Evolutionary conservation across 2,888 invertebrate genomes (phyloP), one percentile per base, ranked within the genome.

Genomic region (Autographa gamma): DNA sequence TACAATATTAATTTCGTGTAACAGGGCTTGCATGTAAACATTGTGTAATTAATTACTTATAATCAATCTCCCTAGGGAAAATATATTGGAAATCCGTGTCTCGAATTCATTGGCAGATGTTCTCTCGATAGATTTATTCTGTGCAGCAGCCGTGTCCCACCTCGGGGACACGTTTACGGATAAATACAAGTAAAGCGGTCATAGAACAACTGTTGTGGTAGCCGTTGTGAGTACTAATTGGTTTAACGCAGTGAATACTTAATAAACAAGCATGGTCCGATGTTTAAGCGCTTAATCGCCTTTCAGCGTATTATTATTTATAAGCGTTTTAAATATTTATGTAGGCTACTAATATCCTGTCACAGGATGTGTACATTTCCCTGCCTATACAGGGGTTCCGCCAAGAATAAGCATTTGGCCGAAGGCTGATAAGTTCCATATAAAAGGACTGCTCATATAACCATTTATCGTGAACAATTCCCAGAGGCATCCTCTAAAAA

Each of bases 191-290:
- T 72, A 69, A 73, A 80, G 65, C 68, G 69, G 69, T 65, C 43
- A 62, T 65, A 74, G 67, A 72, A 82, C 83, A 83, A 79, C 80
- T 69, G 71, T 75, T 74, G 63, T 61, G 59, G 78, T 60, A 72
- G 69, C 77, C 79, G 81, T 77, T 70, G 76, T 77, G 93, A 90
- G 93, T 93, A 92, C 89, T 91, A 92, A 93, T 93, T 88, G 87
- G 87, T 89, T 90, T 89, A 91, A 70, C 79, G 85, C 83, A 80
- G 76, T 78, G 77, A 82, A 84, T 79, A 78, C 70, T 76, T 80
- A 63, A 80, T 64, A 63, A 72, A 70, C 74, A 73, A 64, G 71
- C 66, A 58, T 74, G 61, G 60, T 48, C 56, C 67, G 70, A 78
- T 74, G 77, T 66, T 70, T 74, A 79, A 79, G 77, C 80, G 64